These are phyloP conservation scores for Helicolenus hilgendorfi DNA, from an alignment of 2,797 vertebrate genomes.

Conservation along the genomic window DNA sequence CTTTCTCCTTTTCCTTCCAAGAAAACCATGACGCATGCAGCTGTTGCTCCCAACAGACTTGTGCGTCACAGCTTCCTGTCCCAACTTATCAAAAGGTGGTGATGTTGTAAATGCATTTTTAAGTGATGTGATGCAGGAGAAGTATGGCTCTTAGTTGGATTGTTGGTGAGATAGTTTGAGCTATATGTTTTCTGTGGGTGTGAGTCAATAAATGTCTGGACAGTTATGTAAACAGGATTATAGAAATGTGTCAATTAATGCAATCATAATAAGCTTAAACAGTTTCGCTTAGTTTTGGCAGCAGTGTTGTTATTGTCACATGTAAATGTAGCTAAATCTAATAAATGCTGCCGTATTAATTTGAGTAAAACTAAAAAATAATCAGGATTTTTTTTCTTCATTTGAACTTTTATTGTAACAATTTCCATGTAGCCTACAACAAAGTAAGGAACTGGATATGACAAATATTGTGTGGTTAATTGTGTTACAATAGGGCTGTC, in stretches of 20 bases:
- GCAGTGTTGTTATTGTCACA: neutral
- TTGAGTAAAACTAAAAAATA: neutral
- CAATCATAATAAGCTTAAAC: conserved; percentile 20
- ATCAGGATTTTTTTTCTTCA: neutral
- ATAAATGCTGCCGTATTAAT: conserved; percentile 1
- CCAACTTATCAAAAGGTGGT: neutral
- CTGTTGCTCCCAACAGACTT: neutral
- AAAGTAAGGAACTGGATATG: neutral
- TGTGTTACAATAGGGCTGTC: too few relatives aligned
- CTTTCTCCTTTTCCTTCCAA: neutral
- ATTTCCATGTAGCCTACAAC: neutral
- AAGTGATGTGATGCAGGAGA: neutral
- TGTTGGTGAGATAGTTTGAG: neutral
- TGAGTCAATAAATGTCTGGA: conserved; percentile 4
- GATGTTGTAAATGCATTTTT: neutral
- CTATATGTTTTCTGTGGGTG: neutral
- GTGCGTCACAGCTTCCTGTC: neutral
- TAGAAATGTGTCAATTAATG: conserved; percentile 3
- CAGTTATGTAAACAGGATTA: conserved; percentile 17
- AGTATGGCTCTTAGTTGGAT: neutral
- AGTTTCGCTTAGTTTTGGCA: conserved; percentile 3
- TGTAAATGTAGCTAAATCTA: conserved; percentile 3
- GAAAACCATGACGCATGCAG: neutral
- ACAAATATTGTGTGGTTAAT: neutral
- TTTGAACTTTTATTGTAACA: neutral